Evolutionary conservation across 2,888 invertebrate genomes (phyloP), one percentile per base, ranked within the genome.

Genomic region (Coelogynopora nodosa): DNA sequence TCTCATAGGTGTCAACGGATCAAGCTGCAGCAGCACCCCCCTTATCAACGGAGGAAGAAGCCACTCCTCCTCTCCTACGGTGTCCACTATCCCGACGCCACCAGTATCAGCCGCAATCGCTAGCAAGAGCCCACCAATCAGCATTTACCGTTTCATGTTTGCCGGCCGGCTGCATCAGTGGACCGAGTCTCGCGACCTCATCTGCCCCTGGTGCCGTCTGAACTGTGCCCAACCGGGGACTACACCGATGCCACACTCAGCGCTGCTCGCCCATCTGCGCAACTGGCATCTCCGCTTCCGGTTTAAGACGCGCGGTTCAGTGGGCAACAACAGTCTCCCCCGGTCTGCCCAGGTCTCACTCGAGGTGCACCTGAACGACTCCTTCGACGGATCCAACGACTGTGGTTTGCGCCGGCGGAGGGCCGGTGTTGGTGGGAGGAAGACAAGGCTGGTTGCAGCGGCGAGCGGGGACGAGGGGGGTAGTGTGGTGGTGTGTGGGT

Each of bases 121-220:
- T n/a, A n/a, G n/a, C n/a, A n/a, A n/a, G n/a, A n/a, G n/a, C n/a
- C n/a, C n/a, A n/a, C n/a, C n/a, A n/a, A 85, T 87, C 13, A 49
- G 67, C 23, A 49, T 49, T 18, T 86, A 86, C 67, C 23, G 67
- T 18, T 86, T 86, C 27, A 23, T 86, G 5, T 67, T 86, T 67
- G 86, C 26, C 18, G 86, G 86, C 23, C 86, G 30, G 0, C 31
- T 27, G 5, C 86, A 67, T n/a, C 86, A 86, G 30, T 86, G 86
- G 67, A 84, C 86, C 26, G 86, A 86, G 67, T n/a, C 86, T n/a
- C 0, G 87, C 2, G 86, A 87, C 93, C 93, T 97, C 84, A 95
- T 95, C 90, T 98, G 98, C 91, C 97, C 97, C 0, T 98, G 97
- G 97, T 98, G 98, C 91, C 95, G 95, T 1, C 93, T 97, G 28